Conservation (phyloP, 1,140 invertebrate species). For the Drosophila azteca region DNA sequence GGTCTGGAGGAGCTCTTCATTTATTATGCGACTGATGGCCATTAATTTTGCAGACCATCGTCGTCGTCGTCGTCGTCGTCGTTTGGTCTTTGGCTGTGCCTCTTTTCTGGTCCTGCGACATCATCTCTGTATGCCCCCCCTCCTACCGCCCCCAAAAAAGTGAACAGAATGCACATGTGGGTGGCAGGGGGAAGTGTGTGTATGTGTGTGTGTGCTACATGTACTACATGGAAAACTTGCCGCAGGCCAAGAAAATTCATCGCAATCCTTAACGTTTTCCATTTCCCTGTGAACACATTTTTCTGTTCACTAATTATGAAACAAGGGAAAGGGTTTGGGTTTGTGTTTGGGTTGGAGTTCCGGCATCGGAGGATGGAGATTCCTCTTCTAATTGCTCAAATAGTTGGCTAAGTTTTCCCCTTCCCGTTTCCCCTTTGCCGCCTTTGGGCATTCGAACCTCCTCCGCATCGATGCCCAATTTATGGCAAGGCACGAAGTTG, state of each 20-base stretch:
- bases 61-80: conserved; percentile 7
- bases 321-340: conserved; percentile 14
- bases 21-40: conserved; percentile 80
- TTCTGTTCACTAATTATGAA: conserved; percentile 35
- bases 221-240: background rate
- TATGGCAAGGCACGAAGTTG: conserved; percentile 70
- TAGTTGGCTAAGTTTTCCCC: conserved; percentile 57
- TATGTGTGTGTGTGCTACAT: conserved; percentile 11
- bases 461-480: conserved; percentile 59
- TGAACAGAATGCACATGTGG: background rate
- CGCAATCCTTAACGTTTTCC: background rate
- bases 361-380: conserved; percentile 1
- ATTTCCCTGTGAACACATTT: conserved; percentile 9
- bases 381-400: conserved; percentile 70
- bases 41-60: conserved; percentile 70
- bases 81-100: background rate
- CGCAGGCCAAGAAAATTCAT: conserved; percentile 12
- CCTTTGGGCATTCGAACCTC: conserved; percentile 9
- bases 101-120: too few relatives aligned
- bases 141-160: background rate
- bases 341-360: background rate
- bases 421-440: background rate
- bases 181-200: conserved; percentile 8
- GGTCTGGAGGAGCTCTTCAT: conserved; percentile 56
- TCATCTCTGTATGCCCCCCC: background rate